Evolutionary conservation across 2,888 invertebrate genomes (phyloP), one percentile per base, ranked within the genome.

Genomic region (Eueremaeus valkanovi): DNA sequence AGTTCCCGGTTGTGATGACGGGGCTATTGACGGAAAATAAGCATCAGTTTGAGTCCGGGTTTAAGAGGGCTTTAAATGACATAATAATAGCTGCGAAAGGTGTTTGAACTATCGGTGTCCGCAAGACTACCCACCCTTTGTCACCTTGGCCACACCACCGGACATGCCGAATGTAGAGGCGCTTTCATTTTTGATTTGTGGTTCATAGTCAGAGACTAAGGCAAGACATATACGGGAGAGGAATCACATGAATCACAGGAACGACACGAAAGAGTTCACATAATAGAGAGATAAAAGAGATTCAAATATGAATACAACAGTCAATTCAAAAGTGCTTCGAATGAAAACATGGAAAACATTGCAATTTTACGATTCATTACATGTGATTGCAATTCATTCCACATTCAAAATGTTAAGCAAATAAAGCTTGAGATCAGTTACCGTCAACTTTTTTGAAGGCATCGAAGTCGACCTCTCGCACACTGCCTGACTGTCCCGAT

Each of bases 361-460:
- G 58, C 58, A 58, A 29, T 58, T 58, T 21, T 11, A 27, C 24
- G 9, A 21, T 13, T 13, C 3, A 61, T 33, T 13, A 61, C 61
- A 61, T n/a, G 18, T 61, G 8, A 31, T 42, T 68, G 21, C 68
- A 68, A 68, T 42, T 63, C n/a, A 63, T 63, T 33, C 33, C 21
- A 68, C 40, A 40, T 36, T 33, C 9, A 40, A 68, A 3, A 40
- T 68, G 13, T 55, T 6, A 27, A 55, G 11, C 36, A 55, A 55
- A 3, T 27, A 13, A 24, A 24, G 27, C 3, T 29, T 16, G 18
- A 18, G 18, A 8, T 2, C 16, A 2, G 36, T 78, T 78, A 80
- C 81, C 79, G 74, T 81, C 80, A 24, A 77, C 80, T 61, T 76
- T 76, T 45, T 78, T 79, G 61, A 80, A 78, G n/a, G 77, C 76